These are phyloP conservation scores for Selene dorsalis DNA, from an alignment of 2,797 vertebrate genomes.

Conservation along the genomic window DNA sequence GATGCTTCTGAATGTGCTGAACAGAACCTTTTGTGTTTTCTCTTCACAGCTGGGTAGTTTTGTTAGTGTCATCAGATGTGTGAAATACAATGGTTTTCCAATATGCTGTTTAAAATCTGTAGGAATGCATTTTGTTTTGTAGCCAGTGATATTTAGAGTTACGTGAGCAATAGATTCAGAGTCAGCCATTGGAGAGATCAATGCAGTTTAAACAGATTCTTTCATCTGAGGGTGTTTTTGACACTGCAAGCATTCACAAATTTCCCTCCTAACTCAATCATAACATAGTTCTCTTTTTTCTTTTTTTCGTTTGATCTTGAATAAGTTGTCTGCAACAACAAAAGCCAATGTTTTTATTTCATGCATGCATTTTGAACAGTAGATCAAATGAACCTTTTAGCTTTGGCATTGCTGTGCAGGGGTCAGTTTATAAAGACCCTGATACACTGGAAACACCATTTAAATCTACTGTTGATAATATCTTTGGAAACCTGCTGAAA, in stretches of 20 bases:
- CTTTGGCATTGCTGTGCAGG: neutral
- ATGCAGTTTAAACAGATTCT: neutral
- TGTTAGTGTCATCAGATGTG: slow-evolving; percentile 45
- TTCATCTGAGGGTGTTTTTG: slow-evolving; percentile 18
- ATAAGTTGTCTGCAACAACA: neutral
- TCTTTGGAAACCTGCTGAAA: neutral
- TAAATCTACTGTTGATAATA: neutral
- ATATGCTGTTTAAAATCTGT: slow-evolving; percentile 18
- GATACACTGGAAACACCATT: neutral
- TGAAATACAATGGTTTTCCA: slow-evolving; percentile 35
- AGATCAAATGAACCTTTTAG: neutral
- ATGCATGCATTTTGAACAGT: neutral
- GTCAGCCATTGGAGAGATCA: slow-evolving; percentile 1
- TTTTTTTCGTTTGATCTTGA: neutral
- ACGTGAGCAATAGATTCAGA: neutral
- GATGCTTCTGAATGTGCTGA: slow-evolving; percentile 46
- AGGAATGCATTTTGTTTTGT: slow-evolving; percentile 27
- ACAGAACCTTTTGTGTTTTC: slow-evolving; percentile 38
- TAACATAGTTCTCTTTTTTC: neutral
- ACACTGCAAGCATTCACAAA: neutral
- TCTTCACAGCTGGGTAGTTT: slow-evolving; percentile 34
- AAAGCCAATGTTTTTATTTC: neutral
- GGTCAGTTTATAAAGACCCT: neutral
- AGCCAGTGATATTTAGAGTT: slow-evolving; percentile 22
- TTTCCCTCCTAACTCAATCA: neutral